These are phyloP conservation scores for Tenrec ecaudatus DNA, from an alignment of 2,113 vertebrate genomes.

Conservation along the genomic window DNA sequence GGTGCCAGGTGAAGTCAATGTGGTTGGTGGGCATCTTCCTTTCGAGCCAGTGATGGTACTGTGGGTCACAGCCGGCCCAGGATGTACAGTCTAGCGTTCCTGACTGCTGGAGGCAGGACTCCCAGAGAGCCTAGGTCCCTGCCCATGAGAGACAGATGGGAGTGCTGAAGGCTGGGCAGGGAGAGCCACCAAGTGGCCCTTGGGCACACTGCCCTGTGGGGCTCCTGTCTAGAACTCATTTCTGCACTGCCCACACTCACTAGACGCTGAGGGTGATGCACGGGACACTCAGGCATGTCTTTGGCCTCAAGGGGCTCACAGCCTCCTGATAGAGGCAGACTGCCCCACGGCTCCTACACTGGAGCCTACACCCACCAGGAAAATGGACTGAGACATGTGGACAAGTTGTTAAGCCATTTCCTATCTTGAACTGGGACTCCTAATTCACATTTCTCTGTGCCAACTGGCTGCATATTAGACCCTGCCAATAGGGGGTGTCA, in stretches of 20 bases:
- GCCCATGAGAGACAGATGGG: not conserved
- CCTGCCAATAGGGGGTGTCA: not conserved
- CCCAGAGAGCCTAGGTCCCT: not conserved
- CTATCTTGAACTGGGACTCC: too few relatives aligned
- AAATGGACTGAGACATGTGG: not conserved
- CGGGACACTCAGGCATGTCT: too few relatives aligned
- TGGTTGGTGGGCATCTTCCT: too few relatives aligned
- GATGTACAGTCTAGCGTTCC: not conserved
- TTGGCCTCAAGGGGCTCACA: not conserved
- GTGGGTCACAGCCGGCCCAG: not conserved
- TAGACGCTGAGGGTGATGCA: not conserved
- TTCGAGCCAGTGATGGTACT: too few relatives aligned
- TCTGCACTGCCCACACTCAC: not conserved
- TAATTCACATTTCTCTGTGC: rapidly evolving
- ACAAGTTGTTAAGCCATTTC: not conserved
- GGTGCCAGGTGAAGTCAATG: too few relatives aligned
- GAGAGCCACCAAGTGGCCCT: not conserved
- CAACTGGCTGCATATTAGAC: too few relatives aligned
- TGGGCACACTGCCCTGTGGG: not conserved
- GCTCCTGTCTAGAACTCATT: not conserved
- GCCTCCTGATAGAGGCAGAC: not conserved
- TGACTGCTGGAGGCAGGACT: not conserved
- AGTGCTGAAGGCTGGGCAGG: not conserved
- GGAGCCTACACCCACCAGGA: not conserved
- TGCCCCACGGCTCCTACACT: not conserved